Evolutionary conservation across 2,113 vertebrate species (phyloP), one percentile per base, ranked within the genome.

Genomic region (Glaucidium brasilianum): DNA sequence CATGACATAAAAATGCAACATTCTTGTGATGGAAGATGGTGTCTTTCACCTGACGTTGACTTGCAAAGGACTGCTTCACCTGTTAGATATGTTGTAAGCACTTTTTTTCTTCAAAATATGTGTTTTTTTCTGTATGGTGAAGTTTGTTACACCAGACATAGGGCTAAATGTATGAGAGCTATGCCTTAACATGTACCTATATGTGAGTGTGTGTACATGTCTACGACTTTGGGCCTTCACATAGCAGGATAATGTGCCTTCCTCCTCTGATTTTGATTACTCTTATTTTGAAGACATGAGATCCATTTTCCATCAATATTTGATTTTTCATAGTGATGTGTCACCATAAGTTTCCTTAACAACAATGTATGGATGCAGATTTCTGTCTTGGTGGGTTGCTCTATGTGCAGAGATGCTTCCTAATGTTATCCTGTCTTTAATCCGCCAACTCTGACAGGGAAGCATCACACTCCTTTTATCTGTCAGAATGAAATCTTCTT

Each of bases 371-470:
- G 32, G 62, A 85, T 94, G 76, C 56, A 95, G 79, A 84, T 80
- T 92, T 91, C 59, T 72, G 53, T 72, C 73, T 82, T 82, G 56
- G 73, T 90, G 73, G 23, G 20, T 76, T 81, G 76, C 53, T 96
- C 64, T 49, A 22, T 37, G 56, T 73, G 56, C 49, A 34, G 85
- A 91, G 53, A 87, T 82, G 13, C 64, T 75, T 94, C 80, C 80
- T 93, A 79, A 71, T 49, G 69, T 92, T 91, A 91, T 72, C 73
- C 50, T 89, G 77, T 92, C 73, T 95, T 95, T 89, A 97, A 92
- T 91, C 73, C 0, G 0, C 89, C 76, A 94, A 19, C 26, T 12
- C 49, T 95, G 89, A 92, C 41, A 58, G 66, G 58, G 63, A 87
- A 97, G 73, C 66, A 50, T 85, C 66, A 69, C 2, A 0, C 82